Percentiles rank a stretch among this genome's conserved stretches.
Evolutionary conservation across 2,797 vertebrate genomes (phyloP).

Genomic region (Acipenser ruthenus): DNA sequence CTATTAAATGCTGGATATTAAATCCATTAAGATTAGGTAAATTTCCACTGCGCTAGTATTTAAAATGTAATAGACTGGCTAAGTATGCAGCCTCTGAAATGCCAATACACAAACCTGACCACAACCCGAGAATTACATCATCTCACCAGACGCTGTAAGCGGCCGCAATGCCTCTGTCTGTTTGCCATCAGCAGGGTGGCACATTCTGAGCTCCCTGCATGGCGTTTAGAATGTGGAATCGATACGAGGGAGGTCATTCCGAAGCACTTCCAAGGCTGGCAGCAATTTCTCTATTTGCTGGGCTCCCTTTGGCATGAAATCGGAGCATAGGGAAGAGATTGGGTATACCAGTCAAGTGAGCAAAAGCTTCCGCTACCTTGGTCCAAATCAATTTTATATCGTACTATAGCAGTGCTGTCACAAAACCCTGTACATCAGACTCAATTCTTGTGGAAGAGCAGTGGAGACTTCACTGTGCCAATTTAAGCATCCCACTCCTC

Average conservation of each 20-base stretch:
- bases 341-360: not conserved
- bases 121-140: not conserved
- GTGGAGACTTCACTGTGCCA: too few species aligned
- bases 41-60: not conserved
- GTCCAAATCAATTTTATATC: too few species aligned
- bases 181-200: constrained; percentile 4
- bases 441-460: too few species aligned
- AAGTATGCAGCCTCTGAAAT: too few species aligned
- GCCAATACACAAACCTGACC: not conserved
- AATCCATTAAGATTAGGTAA: not conserved
- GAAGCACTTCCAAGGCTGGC: not conserved
- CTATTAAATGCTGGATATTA: too few species aligned
- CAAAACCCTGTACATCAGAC: too few species aligned
- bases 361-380: too few species aligned
- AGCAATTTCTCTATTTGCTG: not conserved
- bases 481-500: too few species aligned
- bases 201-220: not conserved
- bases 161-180: not conserved
- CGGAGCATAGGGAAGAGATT: not conserved
- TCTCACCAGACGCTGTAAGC: not conserved
- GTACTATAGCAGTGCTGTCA: too few species aligned
- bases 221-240: not conserved
- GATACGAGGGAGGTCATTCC: not conserved
- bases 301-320: not conserved
- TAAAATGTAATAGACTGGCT: not conserved